Percentiles rank a stretch among this genome's conserved stretches.
Conservation (phyloP, 2,113 vertebrate genomes). For the Plotosus lineatus region DNA sequence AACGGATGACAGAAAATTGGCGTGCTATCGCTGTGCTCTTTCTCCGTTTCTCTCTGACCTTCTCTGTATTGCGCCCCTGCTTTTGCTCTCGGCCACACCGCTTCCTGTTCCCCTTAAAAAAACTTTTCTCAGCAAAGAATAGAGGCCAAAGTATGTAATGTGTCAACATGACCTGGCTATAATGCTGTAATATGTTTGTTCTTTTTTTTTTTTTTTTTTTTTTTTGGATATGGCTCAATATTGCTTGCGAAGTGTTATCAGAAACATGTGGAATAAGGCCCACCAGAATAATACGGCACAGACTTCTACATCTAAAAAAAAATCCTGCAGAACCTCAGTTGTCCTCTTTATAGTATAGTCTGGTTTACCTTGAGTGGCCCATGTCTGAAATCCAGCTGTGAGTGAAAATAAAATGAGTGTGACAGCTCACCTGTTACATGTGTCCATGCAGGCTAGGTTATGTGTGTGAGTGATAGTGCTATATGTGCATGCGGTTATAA, state of each 20-base stretch:
- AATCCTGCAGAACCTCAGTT: slow-evolving; percentile 2
- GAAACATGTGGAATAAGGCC: slow-evolving; percentile 23
- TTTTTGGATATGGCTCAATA: slow-evolving; percentile 47
- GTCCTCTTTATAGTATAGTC: slow-evolving; percentile 12
- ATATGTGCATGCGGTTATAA: slow-evolving; percentile 15
- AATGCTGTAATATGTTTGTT: slow-evolving; percentile 39
- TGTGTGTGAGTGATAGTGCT: not conserved
- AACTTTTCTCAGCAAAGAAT: slow-evolving; percentile 45
- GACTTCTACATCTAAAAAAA: slow-evolving; percentile 26
- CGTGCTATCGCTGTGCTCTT: slow-evolving; percentile 42
- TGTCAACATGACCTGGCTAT: slow-evolving; percentile 57
- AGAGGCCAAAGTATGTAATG: slow-evolving; percentile 51
- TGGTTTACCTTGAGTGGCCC: slow-evolving; percentile 26
- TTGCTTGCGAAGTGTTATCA: slow-evolving; percentile 20
- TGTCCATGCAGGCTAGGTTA: slow-evolving; percentile 16
- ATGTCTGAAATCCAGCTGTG: slow-evolving; percentile 18
- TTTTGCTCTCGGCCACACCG: slow-evolving; percentile 38
- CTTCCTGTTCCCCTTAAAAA: slow-evolving; percentile 2
- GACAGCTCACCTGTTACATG: slow-evolving; percentile 36
- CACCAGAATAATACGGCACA: slow-evolving; percentile 17
- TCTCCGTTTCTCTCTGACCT: slow-evolving; percentile 37
- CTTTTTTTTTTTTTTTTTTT: too few species aligned
- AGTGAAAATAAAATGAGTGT: slow-evolving; percentile 33
- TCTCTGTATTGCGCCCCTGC: slow-evolving; percentile 44
- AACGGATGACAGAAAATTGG: slow-evolving; percentile 60